Evolutionary conservation across 1,140 invertebrate genomes (phyloP).

Genomic region (Phthorimaea operculella): DNA sequence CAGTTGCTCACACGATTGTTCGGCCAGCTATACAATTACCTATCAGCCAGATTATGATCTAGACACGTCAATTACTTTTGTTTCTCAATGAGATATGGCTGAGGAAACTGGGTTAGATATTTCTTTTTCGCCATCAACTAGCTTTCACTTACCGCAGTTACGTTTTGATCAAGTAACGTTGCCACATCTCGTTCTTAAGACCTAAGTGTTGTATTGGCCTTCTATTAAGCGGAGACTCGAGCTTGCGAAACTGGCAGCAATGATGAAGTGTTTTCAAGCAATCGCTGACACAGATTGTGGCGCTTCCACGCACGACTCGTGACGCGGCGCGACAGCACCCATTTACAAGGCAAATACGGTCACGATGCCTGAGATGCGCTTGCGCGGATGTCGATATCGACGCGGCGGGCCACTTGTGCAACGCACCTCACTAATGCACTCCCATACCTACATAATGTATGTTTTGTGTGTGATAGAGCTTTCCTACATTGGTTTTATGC

Average conservation of each 20-base stretch:
- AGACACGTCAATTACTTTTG: background rate
- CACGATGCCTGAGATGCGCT: slow-evolving; percentile 49
- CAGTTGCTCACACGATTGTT: background rate
- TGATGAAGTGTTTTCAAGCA: slow-evolving; percentile 15
- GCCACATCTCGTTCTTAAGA: background rate
- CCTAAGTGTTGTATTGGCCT: background rate
- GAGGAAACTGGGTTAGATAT: background rate
- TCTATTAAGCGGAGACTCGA: background rate
- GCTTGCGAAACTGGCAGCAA: background rate
- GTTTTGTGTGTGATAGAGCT: too few relatives aligned
- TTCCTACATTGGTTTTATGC: too few relatives aligned
- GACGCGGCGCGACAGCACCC: slow-evolving; percentile 41
- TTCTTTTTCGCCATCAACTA: too few relatives aligned
- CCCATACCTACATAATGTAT: too few relatives aligned
- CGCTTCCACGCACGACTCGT: slow-evolving; percentile 45
- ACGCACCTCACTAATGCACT: slow-evolving; percentile 10
- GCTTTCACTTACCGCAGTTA: too few relatives aligned
- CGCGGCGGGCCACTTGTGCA: slow-evolving; percentile 19
- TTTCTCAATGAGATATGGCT: background rate
- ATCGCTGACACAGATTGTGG: slow-evolving; percentile 47
- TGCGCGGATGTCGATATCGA: slow-evolving; percentile 40
- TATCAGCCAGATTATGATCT: background rate
- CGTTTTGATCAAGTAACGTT: background rate
- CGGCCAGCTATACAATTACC: background rate
- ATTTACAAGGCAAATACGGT: slow-evolving; percentile 59